Percentiles rank a stretch among this genome's conserved stretches.
Evolutionary conservation across 2,797 vertebrate genomes (phyloP).

Genomic region (Molothrus ater): DNA sequence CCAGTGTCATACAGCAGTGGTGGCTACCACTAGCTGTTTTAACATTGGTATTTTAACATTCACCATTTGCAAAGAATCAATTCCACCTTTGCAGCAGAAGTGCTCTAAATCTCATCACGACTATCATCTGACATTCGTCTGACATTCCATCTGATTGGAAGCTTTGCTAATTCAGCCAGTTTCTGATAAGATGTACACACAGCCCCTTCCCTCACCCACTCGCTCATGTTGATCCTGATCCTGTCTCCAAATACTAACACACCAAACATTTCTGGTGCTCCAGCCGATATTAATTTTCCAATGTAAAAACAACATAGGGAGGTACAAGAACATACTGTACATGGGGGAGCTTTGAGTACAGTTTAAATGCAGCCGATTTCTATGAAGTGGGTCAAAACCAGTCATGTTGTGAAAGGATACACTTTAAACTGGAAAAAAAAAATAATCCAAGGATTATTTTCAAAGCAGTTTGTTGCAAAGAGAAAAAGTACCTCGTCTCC

Average conservation of each 20-base stretch:
- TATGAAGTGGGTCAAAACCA: conserved; percentile 40
- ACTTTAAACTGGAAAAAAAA: conserved; percentile 25
- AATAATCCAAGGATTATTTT: conserved; percentile 22
- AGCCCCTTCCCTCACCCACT: background rate
- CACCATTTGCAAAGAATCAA: background rate
- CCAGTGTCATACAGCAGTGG: background rate
- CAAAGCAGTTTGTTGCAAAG: conserved; percentile 30
- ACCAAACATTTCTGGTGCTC: conserved; percentile 11
- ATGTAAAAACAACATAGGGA: conserved; percentile 45
- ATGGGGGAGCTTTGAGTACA: conserved; percentile 18
- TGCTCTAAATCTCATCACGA: background rate
- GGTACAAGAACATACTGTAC: conserved; percentile 60
- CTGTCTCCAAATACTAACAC: background rate
- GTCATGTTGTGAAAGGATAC: conserved; percentile 30
- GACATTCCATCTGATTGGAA: background rate
- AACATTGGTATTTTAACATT: background rate
- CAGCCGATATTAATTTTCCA: conserved; percentile 54
- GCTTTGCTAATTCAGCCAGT: background rate
- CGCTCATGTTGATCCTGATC: background rate
- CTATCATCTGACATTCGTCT: background rate
- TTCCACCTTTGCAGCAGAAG: background rate
- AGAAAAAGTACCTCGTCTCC: background rate
- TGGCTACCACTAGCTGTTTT: background rate
- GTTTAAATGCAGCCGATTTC: conserved; percentile 49
- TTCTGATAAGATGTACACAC: background rate